Percentiles rank a stretch among this genome's conserved stretches.
Conservation (phyloP, 2,888 invertebrate genomes). For the Trachelus iudaicus region DNA sequence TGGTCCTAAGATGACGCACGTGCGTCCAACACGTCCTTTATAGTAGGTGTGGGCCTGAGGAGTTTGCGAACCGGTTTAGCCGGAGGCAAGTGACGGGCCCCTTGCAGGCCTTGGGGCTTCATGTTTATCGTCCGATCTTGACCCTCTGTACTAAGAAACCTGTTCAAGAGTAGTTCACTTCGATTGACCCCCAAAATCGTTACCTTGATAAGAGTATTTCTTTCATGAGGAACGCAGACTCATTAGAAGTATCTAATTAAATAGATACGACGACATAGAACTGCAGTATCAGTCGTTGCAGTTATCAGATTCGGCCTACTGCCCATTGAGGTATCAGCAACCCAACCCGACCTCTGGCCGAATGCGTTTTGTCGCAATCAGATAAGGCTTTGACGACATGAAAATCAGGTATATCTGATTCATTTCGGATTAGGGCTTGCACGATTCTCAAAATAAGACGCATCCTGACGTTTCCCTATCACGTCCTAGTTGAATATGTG, state of each 20-base stretch:
- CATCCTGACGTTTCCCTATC: too few relatives aligned
- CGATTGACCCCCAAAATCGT: neutral
- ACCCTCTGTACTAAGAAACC: neutral
- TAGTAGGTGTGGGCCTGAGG: conserved; percentile 22
- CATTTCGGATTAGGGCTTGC: too few relatives aligned
- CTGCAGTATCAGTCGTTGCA: neutral
- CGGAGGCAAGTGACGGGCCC: conserved; percentile 27
- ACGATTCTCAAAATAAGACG: too few relatives aligned
- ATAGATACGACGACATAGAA: neutral
- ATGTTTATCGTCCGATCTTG: neutral
- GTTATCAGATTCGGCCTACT: too few relatives aligned
- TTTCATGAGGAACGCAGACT: neutral
- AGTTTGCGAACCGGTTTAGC: conserved; percentile 15
- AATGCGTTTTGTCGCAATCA: too few relatives aligned
- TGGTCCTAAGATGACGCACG: conserved; percentile 21
- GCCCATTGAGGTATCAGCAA: too few relatives aligned
- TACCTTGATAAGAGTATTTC: neutral
- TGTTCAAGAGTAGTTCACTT: neutral
- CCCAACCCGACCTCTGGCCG: too few relatives aligned
- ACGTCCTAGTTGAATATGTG: too few relatives aligned
- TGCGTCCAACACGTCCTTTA: conserved; percentile 21
- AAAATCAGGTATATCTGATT: too few relatives aligned
- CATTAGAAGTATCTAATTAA: neutral
- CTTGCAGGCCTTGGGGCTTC: conserved; percentile 29
- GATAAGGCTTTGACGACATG: too few relatives aligned